Percentiles rank a stretch among this genome's conserved stretches.
Conservation (phyloP, 2,797 vertebrate genomes). For the Tinamus major region DNA sequence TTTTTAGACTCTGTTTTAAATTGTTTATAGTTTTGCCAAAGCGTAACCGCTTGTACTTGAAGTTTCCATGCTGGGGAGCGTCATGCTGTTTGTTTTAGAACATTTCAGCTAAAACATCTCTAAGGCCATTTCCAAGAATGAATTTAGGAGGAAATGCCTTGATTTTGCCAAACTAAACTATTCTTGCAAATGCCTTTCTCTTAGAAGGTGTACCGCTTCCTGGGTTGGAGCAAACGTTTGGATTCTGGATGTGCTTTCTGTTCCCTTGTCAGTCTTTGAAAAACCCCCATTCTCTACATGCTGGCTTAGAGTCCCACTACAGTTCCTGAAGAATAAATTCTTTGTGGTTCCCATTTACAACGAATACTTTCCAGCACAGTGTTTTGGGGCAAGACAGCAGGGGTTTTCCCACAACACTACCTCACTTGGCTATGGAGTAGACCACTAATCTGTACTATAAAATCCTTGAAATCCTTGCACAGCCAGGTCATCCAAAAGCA, state of each 20-base stretch:
- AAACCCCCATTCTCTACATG: not conserved
- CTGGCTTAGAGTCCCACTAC: not conserved
- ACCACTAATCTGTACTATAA: not conserved
- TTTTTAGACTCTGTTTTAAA: slow-evolving; percentile 26
- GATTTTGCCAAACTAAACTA: not conserved
- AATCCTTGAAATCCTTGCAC: not conserved
- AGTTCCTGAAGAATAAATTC: not conserved
- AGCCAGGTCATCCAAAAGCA: not conserved
- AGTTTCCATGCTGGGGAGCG: slow-evolving; percentile 10
- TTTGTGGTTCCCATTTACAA: not conserved
- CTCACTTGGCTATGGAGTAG: not conserved
- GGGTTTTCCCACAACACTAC: not conserved
- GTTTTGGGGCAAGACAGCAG: not conserved
- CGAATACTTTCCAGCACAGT: not conserved
- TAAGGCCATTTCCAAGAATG: slow-evolving; percentile 10
- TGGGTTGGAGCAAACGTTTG: not conserved
- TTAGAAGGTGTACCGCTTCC: not conserved
- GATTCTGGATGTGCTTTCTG: not conserved
- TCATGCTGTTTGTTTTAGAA: slow-evolving; percentile 42
- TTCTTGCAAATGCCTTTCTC: not conserved
- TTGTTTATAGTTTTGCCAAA: slow-evolving; percentile 42
- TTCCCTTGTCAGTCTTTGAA: not conserved
- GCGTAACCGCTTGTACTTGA: slow-evolving; percentile 9
- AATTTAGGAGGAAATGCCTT: slow-evolving; percentile 11
- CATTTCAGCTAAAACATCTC: not conserved